These are phyloP conservation scores for Odobenus rosmarus DNA, from an alignment of 2,113 vertebrate species.

Conservation along the genomic window DNA sequence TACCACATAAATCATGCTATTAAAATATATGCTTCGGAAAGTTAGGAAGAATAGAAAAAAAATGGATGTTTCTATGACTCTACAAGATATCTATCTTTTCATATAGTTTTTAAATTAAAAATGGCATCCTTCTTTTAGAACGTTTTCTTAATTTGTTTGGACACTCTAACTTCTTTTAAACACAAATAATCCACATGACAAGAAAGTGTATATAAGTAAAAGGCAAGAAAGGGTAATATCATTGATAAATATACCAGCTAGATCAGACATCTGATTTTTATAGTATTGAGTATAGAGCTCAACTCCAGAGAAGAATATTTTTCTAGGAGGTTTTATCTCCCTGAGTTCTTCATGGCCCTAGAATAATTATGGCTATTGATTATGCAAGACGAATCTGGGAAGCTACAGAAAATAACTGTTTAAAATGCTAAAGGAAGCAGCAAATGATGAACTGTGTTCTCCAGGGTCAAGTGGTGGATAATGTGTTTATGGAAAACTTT, in stretches of 20 bases:
- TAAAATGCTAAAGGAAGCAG: constrained; percentile 21
- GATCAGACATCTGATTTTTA: neutral
- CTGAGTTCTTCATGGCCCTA: neutral
- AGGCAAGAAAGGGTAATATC: neutral
- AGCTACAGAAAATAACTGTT: constrained; percentile 13
- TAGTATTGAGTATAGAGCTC: neutral
- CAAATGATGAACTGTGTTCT: constrained; percentile 10
- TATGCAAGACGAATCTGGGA: neutral
- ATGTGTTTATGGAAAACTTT: neutral
- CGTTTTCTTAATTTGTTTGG: neutral
- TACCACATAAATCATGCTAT: no score
- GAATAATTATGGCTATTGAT: constrained; percentile 51
- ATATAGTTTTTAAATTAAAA: neutral
- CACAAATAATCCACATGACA: neutral
- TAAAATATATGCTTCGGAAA: no score
- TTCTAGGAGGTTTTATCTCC: constrained; percentile 30
- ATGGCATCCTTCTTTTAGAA: neutral
- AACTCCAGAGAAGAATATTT: neutral
- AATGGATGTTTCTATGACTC: neutral
- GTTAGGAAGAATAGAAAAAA: neutral
- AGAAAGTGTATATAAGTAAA: neutral
- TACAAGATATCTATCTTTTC: neutral
- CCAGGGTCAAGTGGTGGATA: neutral
- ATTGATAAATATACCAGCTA: neutral
- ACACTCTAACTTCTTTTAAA: neutral